Conservation (phyloP, 2,113 vertebrate species). For the Glaucomys volans region DNA sequence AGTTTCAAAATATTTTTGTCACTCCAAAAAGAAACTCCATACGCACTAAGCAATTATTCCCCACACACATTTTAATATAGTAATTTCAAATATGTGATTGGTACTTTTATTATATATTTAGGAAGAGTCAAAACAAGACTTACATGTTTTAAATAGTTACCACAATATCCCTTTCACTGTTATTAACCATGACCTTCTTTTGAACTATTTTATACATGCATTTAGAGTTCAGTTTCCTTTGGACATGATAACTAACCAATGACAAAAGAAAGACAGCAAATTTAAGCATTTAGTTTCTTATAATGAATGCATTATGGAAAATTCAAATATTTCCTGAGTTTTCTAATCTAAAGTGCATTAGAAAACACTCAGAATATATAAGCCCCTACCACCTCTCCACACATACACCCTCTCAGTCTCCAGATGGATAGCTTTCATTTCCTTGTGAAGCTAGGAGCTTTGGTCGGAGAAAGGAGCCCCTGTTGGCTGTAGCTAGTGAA, state of each 20-base stretch:
- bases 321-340: slow-evolving; percentile 53
- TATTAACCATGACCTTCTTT: neutral
- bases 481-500: slow-evolving; percentile 67
- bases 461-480: slow-evolving; percentile 3
- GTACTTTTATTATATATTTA: neutral
- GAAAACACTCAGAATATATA: slow-evolving; percentile 5
- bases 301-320: slow-evolving; percentile 45
- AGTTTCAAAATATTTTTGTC: neutral
- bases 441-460: neutral
- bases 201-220: neutral
- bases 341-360: neutral
- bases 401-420: neutral
- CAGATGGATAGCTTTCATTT: neutral
- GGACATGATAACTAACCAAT: slow-evolving; percentile 37
- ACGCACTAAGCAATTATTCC: neutral
- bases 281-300: slow-evolving; percentile 61
- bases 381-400: fast-evolving
- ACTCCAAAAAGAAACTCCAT: neutral
- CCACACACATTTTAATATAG: neutral
- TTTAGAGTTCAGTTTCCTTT: slow-evolving; percentile 63
- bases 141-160: neutral
- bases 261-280: neutral
- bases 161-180: neutral
- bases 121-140: neutral
- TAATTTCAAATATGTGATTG: neutral